Evolutionary conservation across 37 sponge, comb jelly and placozoan species (phyloP).

Genomic region (Ephydatia muelleri): DNA sequence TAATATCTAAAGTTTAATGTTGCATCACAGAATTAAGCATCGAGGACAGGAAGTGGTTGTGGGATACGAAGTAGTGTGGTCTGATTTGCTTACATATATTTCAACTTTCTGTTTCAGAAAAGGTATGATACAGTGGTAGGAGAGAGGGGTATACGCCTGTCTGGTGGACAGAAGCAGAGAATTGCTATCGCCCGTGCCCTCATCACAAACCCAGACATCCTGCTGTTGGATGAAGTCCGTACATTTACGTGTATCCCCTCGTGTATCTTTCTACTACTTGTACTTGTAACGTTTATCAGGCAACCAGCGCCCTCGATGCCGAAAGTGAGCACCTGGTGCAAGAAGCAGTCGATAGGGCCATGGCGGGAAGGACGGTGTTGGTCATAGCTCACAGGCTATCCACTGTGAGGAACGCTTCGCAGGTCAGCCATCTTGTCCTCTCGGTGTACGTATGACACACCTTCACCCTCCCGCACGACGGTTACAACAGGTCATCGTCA

Average conservation of each 20-base stretch:
- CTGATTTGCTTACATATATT: too few species aligned
- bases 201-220: slow-evolving; percentile 69
- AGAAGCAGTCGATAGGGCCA: slow-evolving; percentile 89
- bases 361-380: slow-evolving; percentile 84
- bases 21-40: too few species aligned
- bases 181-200: slow-evolving; percentile 85
- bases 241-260: background rate
- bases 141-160: slow-evolving; percentile 82
- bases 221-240: slow-evolving; percentile 81
- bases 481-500: slow-evolving; percentile 69
- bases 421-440: slow-evolving; percentile 45
- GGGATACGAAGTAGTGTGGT: too few species aligned
- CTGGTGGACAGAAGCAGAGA: slow-evolving; percentile 89
- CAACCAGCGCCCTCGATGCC: slow-evolving; percentile 92
- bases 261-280: background rate
- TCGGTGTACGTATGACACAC: background rate
- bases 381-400: slow-evolving; percentile 89
- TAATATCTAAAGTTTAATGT: too few species aligned
- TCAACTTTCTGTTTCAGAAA: slow-evolving; percentile 30
- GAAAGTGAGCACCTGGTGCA: slow-evolving; percentile 92
- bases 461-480: background rate
- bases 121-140: slow-evolving; percentile 85
- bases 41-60: too few species aligned
- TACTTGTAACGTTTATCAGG: too few species aligned
- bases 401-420: slow-evolving; percentile 83